phyloP scores from a whole-genome alignment of 92 coral and sea anemone genomes.

The Porites rus region DNA sequence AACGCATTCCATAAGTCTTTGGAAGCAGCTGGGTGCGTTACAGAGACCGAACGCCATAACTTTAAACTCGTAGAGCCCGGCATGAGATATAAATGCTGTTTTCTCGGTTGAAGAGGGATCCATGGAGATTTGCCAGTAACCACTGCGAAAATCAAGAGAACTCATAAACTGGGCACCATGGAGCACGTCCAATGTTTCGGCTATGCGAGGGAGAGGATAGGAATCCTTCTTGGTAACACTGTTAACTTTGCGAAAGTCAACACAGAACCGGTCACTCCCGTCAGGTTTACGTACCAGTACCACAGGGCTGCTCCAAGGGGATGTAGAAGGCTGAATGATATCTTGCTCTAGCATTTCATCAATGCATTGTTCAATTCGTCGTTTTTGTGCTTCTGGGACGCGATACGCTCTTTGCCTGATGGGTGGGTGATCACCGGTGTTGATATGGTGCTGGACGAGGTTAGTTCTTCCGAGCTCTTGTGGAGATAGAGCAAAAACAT shows the following conservation, averaged over 20 bases:
- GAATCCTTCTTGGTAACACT: constrained; percentile 12
- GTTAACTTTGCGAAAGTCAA: background rate
- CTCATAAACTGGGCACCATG: constrained; percentile 25
- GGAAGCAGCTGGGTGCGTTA: constrained; percentile 41
- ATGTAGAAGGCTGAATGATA: constrained; percentile 20
- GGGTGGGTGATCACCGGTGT: constrained; percentile 42
- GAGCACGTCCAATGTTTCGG: constrained; percentile 17
- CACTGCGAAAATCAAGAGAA: background rate
- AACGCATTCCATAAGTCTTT: constrained; percentile 62
- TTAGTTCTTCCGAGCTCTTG: constrained; percentile 35
- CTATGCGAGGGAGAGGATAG: constrained; percentile 34
- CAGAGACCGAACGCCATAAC: constrained; percentile 38
- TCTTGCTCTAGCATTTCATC: constrained; percentile 36
- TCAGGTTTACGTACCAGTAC: constrained; percentile 21
- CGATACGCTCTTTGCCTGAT: constrained; percentile 38
- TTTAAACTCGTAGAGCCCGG: constrained; percentile 37
- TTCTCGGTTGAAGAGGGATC: constrained; percentile 2
- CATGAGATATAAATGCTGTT: constrained; percentile 30
- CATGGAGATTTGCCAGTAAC: constrained; percentile 15
- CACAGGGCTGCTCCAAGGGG: constrained; percentile 25
- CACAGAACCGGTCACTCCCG: constrained; percentile 17
- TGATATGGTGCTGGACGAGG: constrained; percentile 21
- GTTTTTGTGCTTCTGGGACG: constrained; percentile 14
- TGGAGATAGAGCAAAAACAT: constrained; percentile 34
- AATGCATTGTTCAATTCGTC: constrained; percentile 10